Evolutionary conservation across 2,113 vertebrate genomes (phyloP).

Genomic region (Eudorcas thomsonii): DNA sequence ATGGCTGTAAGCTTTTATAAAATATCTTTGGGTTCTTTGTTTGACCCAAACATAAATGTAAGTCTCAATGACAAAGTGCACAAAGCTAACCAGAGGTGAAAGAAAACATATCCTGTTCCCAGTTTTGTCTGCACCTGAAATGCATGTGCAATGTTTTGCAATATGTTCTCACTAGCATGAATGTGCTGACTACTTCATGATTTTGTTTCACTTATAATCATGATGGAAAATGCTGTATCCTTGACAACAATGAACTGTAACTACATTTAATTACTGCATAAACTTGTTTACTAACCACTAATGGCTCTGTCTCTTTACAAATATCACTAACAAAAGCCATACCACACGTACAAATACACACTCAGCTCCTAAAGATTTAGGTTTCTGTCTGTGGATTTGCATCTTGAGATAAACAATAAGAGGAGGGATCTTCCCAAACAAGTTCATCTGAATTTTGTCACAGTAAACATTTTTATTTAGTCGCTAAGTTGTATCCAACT

Average conservation of each 20-base stretch:
- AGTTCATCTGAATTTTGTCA: constrained; percentile 30
- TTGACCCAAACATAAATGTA: constrained; percentile 90
- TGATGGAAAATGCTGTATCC: constrained; percentile 49
- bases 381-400: not conserved
- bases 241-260: constrained; percentile 66
- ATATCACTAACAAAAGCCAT: constrained; percentile 34
- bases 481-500: not conserved
- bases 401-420: not conserved
- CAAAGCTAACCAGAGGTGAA: constrained; percentile 63
- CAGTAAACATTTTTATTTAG: not conserved
- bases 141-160: constrained; percentile 71
- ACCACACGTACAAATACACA: not conserved
- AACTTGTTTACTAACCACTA: constrained; percentile 67
- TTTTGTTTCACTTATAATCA: constrained; percentile 55
- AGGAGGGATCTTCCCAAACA: not conserved
- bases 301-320: constrained; percentile 65
- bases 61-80: constrained; percentile 88
- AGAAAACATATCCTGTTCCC: constrained; percentile 71
- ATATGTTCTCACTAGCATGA: constrained; percentile 59
- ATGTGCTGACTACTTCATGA: constrained; percentile 58
- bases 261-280: constrained; percentile 61
- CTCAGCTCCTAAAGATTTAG: not conserved
- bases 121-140: constrained; percentile 65
- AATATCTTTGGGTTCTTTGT: constrained; percentile 89
- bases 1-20: constrained; percentile 85